Conservation (phyloP, 2,797 vertebrate species). For the Gadopsis marmoratus region DNA sequence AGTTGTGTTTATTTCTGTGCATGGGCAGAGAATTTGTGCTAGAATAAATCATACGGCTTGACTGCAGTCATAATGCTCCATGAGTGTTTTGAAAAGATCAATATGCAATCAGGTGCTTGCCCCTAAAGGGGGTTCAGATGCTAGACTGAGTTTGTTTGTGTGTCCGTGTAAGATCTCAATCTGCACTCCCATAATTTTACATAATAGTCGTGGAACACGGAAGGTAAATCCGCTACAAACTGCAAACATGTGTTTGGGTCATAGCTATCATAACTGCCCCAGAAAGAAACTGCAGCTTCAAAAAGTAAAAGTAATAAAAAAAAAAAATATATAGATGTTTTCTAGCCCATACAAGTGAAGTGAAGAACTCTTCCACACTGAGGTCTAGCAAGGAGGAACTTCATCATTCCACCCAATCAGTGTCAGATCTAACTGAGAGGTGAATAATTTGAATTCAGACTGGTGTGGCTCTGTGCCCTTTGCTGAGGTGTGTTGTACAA, state of each 20-base stretch:
- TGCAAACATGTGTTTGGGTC: not conserved
- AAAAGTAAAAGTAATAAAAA: not conserved
- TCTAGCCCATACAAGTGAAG: not conserved
- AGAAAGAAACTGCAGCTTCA: not conserved
- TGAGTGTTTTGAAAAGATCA: slow-evolving; percentile 44
- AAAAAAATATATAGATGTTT: not conserved
- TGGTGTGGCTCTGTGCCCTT: not conserved
- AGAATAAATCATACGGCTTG: not conserved
- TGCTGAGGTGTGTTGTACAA: not conserved
- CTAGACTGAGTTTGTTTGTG: not conserved
- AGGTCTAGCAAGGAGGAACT: not conserved
- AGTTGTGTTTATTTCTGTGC: not conserved
- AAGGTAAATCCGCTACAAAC: not conserved
- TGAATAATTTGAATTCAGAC: not conserved
- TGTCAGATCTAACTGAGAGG: slow-evolving; percentile 10
- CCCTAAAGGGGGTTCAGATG: slow-evolving; percentile 3
- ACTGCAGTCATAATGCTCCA: slow-evolving; percentile 15
- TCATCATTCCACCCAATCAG: slow-evolving; percentile 13
- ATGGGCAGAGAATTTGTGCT: not conserved
- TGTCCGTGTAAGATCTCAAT: not conserved
- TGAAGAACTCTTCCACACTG: not conserved
- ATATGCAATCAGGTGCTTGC: slow-evolving; percentile 59
- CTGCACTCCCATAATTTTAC: not conserved
- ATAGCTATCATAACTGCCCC: not conserved
- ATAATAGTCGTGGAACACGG: not conserved